phyloP scores from a whole-genome alignment of 2,797 vertebrate genomes.

The Rousettus madagascariensis region DNA sequence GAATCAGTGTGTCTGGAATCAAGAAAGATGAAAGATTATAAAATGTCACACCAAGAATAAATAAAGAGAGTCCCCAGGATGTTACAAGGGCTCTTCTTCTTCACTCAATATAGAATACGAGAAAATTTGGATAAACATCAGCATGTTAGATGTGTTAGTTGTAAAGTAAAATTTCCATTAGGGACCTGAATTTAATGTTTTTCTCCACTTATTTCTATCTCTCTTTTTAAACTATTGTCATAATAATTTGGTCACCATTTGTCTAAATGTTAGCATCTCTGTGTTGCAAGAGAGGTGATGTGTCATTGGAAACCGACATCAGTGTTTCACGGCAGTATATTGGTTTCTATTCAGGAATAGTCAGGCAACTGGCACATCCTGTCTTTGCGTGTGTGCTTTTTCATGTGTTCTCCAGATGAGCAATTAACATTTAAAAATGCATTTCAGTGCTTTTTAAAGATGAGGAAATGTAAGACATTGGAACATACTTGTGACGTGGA shows the following conservation, averaged over 20 bases:
- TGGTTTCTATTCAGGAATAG: background rate
- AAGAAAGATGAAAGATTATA: background rate
- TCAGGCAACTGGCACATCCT: background rate
- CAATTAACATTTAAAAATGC: background rate
- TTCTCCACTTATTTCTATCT: background rate
- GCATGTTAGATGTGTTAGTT: background rate
- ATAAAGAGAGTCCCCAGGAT: background rate
- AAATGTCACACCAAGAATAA: background rate
- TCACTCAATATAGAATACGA: background rate
- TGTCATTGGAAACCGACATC: background rate
- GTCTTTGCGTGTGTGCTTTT: background rate
- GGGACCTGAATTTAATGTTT: background rate
- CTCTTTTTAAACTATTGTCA: background rate
- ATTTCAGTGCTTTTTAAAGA: constrained; percentile 22
- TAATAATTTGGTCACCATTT: background rate
- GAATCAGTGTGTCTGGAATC: background rate
- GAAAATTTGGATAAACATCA: background rate
- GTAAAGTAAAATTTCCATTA: background rate
- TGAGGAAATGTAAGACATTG: constrained; percentile 32
- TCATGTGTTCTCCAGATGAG: constrained; percentile 62
- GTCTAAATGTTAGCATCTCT: background rate
- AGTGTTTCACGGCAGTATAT: background rate
- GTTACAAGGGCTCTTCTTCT: background rate
- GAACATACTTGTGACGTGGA: constrained; percentile 39
- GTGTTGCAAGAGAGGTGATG: background rate